phyloP scores from a whole-genome alignment of 2,113 vertebrate genomes.

The Gila orcuttii region DNA sequence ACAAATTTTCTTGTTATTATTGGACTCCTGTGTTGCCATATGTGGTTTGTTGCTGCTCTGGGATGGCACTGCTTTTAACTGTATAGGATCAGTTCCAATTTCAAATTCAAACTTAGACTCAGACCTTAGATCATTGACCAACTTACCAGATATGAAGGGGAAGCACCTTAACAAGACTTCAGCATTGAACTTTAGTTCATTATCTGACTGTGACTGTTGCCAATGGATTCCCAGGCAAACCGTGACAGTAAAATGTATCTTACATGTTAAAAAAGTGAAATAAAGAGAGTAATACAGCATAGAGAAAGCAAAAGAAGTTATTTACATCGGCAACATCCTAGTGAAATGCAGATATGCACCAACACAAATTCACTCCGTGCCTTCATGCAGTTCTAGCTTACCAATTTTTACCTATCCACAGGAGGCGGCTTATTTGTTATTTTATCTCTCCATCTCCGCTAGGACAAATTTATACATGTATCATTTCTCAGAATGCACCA shows the following conservation, averaged over 20 bases:
- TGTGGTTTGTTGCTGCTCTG: neutral
- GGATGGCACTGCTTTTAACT: neutral
- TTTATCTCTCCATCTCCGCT: conserved; percentile 15
- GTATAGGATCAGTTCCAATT: neutral
- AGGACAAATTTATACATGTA: conserved; percentile 24
- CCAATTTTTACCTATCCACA: conserved; percentile 29
- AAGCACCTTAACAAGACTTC: neutral
- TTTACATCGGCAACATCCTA: conserved; percentile 25
- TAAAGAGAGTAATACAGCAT: neutral
- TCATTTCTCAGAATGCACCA: conserved; percentile 32
- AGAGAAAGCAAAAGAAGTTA: neutral
- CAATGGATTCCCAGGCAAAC: conserved; percentile 34
- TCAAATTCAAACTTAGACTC: neutral
- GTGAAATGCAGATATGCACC: neutral
- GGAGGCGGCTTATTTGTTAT: conserved; percentile 8
- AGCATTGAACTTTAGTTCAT: neutral
- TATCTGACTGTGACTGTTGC: neutral
- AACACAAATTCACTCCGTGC: neutral
- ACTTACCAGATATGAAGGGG: neutral
- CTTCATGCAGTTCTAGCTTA: neutral
- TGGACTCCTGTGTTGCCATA: conserved; percentile 20
- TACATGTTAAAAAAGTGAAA: conserved; percentile 37
- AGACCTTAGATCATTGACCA: neutral
- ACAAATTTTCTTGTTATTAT: conserved; percentile 30
- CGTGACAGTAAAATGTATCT: neutral